Conservation (phyloP, 1,140 invertebrate genomes). For the Ganaspis sp. region DNA sequence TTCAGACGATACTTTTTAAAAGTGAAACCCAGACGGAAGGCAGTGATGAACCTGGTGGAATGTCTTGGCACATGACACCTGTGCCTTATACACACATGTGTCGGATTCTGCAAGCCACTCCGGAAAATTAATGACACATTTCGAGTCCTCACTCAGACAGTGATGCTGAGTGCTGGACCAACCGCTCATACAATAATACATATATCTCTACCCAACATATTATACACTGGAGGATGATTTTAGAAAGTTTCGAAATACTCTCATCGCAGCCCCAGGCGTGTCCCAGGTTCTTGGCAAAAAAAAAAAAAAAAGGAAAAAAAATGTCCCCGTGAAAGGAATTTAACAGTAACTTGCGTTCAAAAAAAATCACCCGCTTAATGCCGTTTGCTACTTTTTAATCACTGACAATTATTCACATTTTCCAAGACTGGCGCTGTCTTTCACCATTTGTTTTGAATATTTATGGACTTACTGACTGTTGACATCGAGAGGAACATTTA, state of each 20-base stretch:
- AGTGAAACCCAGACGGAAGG: slow-evolving; percentile 60
- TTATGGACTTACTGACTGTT: slow-evolving; percentile 1
- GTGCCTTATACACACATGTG: slow-evolving; percentile 40
- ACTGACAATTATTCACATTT: background rate
- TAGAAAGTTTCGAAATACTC: slow-evolving; percentile 69
- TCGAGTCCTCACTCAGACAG: slow-evolving; percentile 30
- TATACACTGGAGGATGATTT: slow-evolving; percentile 60
- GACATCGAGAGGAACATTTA: slow-evolving; percentile 11
- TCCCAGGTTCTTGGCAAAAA: slow-evolving; percentile 33
- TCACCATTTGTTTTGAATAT: background rate
- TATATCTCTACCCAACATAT: slow-evolving; percentile 35
- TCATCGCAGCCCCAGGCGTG: slow-evolving; percentile 51
- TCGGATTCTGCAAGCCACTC: slow-evolving; percentile 37
- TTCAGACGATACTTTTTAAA: slow-evolving; percentile 61
- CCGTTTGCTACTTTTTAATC: background rate
- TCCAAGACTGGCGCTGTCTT: background rate
- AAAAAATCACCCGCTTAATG: background rate
- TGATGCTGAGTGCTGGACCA: slow-evolving; percentile 39
- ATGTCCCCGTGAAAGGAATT: slow-evolving; percentile 1
- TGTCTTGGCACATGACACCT: slow-evolving; percentile 44
- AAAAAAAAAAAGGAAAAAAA: background rate
- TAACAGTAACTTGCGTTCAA: slow-evolving; percentile 35
- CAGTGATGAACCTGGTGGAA: slow-evolving; percentile 42
- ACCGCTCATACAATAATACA: slow-evolving; percentile 29
- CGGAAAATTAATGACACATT: slow-evolving; percentile 66